Evolutionary conservation across 2,113 vertebrate species (phyloP), one percentile per base, ranked within the genome.

Genomic region (Calidris pygmaea): DNA sequence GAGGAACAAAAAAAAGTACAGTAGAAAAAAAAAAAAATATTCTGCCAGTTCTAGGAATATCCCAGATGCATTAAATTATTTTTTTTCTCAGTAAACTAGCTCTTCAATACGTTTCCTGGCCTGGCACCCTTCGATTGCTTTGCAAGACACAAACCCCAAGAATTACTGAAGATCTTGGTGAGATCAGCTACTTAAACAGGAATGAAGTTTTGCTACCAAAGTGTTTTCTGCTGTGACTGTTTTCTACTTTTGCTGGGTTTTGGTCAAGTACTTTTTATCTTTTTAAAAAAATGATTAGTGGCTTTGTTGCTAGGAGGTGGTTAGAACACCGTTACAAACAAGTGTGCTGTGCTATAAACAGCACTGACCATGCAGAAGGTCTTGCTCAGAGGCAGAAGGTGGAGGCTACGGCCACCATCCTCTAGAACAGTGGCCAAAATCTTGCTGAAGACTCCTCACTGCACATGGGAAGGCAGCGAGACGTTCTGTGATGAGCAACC

Each of bases 161-260:
- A 87, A 81, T 53, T 86, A 48, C 27, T 37, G 59, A 80, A 83
- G 47, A 83, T 41, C 41, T 88, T 55, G 35, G 26, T 45, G 52
- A 85, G 27, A 70, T 74, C 58, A 88, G n/a, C 41, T 82, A 29
- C 39, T 79, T 52, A 59, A 75, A 71, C 21, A 82, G 37, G 37
- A 60, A 62, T 10, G 17, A 80, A 83, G 32, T 83, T 73, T 73
- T 80, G 41, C 63, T 74, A 7, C 41, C 0, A 0, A 72, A 41
- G 11, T 0, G 0, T n/a, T 84, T 92, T 89, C 68, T 86, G 1
- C 34, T 34, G 23, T 27, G 48, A 22, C 24, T 4, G 0, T 37
- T 92, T 90, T 58, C 58, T 60, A 3, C 34, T 53, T 70, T 66
- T 88, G 10, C 16, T 76, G 53, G 19, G 43, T 47, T 93, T 93